Evolutionary conservation across 1,140 invertebrate species (phyloP), one percentile per base, ranked within the genome.

Genomic region (Ceratina calcarata): DNA sequence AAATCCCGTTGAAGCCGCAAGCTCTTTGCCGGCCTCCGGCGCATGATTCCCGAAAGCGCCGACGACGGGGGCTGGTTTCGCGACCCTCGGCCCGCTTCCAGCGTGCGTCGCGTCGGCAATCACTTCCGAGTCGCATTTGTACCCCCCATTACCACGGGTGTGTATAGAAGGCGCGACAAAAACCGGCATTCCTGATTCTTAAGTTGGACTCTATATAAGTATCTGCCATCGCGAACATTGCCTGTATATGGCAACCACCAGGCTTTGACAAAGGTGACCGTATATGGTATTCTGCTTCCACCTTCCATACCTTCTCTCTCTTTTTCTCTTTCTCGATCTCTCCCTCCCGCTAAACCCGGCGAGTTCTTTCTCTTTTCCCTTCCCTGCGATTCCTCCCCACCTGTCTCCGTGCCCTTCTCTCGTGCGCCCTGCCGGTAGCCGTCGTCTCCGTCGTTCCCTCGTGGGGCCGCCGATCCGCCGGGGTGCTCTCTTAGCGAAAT

Each of bases 241-340:
- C 90, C 90, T 91, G 90, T 91, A 91, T 91, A 91, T 91, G 90
- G 90, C 88, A 89, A 90, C 90, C 89, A 91, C 83, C 89, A 88
- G 90, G 81, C 90, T 90, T 91, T 91, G 90, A 91, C 90, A 91
- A 91, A 91, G 90, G 88, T 91, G 89, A 90, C 90, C 90, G 89
- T 91, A 91, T 91, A 91, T 87, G 90, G 90, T 83, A 84, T 88
- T 89, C 87, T 85, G 90, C 89, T 91, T 91, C 90, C 89, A 90
- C 89, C 90, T 90, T 91, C 86, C 89, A 88, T 77, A 70, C 74
- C 32, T 77, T 75, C 79, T 60, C 65, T 69, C 70, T 74, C 58
- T 73, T 24, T 69, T 45, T 83, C 78, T 51, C 64, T 22, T 18
- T 32, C 15, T 6, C 66, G 22, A 22, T 18, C 55, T 57, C 45